Evolutionary conservation across 2,888 invertebrate genomes (phyloP).

Genomic region (Ethmia dodecea): DNA sequence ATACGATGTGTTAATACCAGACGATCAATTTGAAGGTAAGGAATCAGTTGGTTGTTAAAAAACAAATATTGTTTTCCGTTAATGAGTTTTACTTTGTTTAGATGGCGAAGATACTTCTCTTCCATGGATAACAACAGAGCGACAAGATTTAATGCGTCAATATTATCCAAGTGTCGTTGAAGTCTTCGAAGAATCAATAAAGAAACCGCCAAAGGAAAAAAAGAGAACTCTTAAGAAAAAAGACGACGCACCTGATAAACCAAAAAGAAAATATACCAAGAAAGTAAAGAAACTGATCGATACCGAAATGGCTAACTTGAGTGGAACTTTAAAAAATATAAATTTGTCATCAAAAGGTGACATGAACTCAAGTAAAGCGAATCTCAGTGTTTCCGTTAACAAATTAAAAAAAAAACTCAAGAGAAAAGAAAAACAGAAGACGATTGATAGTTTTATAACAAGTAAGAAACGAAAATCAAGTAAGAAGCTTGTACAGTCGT

Average conservation of each 20-base stretch:
- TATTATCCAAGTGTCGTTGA: slow-evolving; percentile 81
- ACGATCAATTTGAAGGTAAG: slow-evolving; percentile 73
- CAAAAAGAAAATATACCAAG: slow-evolving; percentile 55
- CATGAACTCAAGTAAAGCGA: slow-evolving; percentile 40
- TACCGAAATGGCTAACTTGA: slow-evolving; percentile 26
- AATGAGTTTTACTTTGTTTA: neutral
- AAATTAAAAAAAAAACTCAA: slow-evolving; percentile 61
- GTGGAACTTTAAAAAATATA: slow-evolving; percentile 38
- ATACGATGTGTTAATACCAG: slow-evolving; percentile 79
- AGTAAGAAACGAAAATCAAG: slow-evolving; percentile 45
- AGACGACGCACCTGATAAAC: slow-evolving; percentile 37
- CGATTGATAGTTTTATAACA: slow-evolving; percentile 56
- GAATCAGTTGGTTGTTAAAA: slow-evolving; percentile 71
- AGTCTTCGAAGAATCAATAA: slow-evolving; percentile 72
- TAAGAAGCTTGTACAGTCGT: slow-evolving; percentile 29
- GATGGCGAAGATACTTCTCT: slow-evolving; percentile 66
- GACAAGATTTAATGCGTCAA: slow-evolving; percentile 78
- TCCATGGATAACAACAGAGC: slow-evolving; percentile 83
- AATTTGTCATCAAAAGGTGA: slow-evolving; percentile 29
- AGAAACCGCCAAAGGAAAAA: slow-evolving; percentile 71
- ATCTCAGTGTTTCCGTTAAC: slow-evolving; percentile 55
- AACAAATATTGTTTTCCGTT: neutral
- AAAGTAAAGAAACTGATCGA: slow-evolving; percentile 40
- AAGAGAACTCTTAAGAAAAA: slow-evolving; percentile 42
- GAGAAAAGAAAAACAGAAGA: slow-evolving; percentile 48